Evolutionary conservation across 2,113 vertebrate species (phyloP), one percentile per base, ranked within the genome.

Genomic region (Tenrec ecaudatus): DNA sequence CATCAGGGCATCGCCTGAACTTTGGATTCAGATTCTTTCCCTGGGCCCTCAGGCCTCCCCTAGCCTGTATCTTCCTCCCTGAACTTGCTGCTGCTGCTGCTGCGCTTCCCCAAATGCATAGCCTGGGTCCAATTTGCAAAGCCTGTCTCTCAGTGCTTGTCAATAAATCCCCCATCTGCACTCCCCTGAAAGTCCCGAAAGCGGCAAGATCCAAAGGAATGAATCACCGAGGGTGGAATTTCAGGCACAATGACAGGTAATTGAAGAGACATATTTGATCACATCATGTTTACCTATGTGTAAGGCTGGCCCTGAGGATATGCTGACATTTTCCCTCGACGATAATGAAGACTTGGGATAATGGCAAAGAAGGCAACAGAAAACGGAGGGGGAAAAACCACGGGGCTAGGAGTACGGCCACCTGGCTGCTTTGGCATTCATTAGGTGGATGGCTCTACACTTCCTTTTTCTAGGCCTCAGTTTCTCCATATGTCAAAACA

Each of bases 201-300:
- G 78, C 89, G 71, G 96, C 68, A 79, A 79, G 62, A 68, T 94
- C 57, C 92, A 91, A 95, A 92, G 75, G 89, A 94, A 92, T 92
- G 87, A 92, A 75, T 96, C 93, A 95, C n/a, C 2, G 1, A 79
- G n/a, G 60, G 84, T 94, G 92, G 96, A 95, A 94, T 96, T 95
- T 91, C 82, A 93, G 88, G 82, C 88, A 94, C 60, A 71, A 58
- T 89, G 91, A 96, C 79, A 95, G 90, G 85, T 88, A 89, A 89
- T 25, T 60, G 75, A 88, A 64, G 90, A 92, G 82, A 95, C 86
- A 95, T 92, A 95, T 93, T 95, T 94, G 95, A 95, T 96, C 82
- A 86, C 92, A 90, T 95, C 82, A 57, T 96, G 93, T 95, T 96
- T 95, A 96, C 93, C 95, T 88, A 88, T 62, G 95, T 82, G 82